Evolutionary conservation across 2,888 invertebrate genomes (phyloP), one percentile per base, ranked within the genome.

Genomic region (Spodoptera picta): DNA sequence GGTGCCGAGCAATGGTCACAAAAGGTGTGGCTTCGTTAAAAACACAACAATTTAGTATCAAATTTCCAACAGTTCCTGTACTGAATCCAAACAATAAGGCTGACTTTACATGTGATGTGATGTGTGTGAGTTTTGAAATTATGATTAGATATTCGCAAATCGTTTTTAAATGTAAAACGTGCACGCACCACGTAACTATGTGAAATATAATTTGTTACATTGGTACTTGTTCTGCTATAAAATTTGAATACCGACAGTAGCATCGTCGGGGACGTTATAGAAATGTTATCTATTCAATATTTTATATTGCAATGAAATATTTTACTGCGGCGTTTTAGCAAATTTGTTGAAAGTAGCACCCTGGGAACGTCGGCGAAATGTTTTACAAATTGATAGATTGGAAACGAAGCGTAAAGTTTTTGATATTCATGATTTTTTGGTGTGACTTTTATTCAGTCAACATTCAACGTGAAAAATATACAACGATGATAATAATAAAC

Each of bases 361-460:
- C 10, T 23, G 31, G 23, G 7, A 41, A 24, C 46, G 44, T 54
- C 59, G 46, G 47, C 24, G 56, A 60, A 63, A 23, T 60, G 60
- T 69, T 77, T 58, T 10, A 51, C 61, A 58, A 60, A 69, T 56
- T 66, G 46, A 62, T 65, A 50, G 31, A 78, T 55, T 65, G 60
- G 48, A 54, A 50, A 56, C 49, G 54, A 57, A 54, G 56, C 53
- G 44, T 19, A 54, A 67, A 36, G 12, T 59, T 60, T 53, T 57
- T 7, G n/a, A 63, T 57, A 51, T 54, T 63, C 11, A 23, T 45
- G 31, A 69, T 51, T 69, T 63, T 48, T 49, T 54, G 36, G 12
- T 43, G 24, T 9, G n/a, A 9, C 11, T 50, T 50, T 12, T 19
- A 24, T 54, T 43, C 19, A 19, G 19, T 19, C 19, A 19, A 19